These are phyloP conservation scores for Kradibia gibbosae DNA, from an alignment of 1,140 invertebrate genomes.

Conservation along the genomic window DNA sequence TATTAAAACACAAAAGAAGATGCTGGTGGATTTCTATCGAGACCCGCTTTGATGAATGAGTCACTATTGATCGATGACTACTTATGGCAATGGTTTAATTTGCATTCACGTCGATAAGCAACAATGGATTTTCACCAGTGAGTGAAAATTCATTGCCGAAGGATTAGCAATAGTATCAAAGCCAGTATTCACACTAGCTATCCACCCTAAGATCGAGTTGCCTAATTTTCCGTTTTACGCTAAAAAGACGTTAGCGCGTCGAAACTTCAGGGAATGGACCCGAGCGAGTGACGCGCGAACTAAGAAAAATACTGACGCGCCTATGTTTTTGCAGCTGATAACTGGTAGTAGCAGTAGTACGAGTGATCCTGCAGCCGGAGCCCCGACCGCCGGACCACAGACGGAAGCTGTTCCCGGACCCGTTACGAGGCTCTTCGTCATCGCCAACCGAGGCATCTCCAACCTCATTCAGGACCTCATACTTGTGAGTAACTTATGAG, in stretches of 20 bases:
- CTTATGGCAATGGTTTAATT: too few relatives aligned
- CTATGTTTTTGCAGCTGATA: slow-evolving; percentile 77
- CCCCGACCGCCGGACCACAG: slow-evolving; percentile 73
- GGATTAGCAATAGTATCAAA: too few relatives aligned
- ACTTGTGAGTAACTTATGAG: slow-evolving; percentile 74
- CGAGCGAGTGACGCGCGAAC: too few relatives aligned
- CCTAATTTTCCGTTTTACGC: not conserved
- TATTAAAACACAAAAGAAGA: not conserved
- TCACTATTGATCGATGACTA: too few relatives aligned
- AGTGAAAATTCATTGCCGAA: too few relatives aligned
- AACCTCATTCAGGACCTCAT: slow-evolving; percentile 89
- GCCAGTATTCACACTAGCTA: too few relatives aligned
- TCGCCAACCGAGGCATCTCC: slow-evolving; percentile 86
- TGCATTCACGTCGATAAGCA: too few relatives aligned
- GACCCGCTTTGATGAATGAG: not conserved
- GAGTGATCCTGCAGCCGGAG: slow-evolving; percentile 74
- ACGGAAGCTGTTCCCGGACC: slow-evolving; percentile 88
- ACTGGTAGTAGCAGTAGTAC: slow-evolving; percentile 73
- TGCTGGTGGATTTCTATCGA: not conserved
- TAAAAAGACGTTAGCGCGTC: not conserved
- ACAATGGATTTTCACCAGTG: too few relatives aligned
- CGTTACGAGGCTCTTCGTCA: slow-evolving; percentile 86
- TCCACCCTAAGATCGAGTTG: not conserved
- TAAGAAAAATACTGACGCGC: not conserved
- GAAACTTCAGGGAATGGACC: slow-evolving; percentile 4